Base-by-base conservation (phyloP, 2,888 invertebrate species). In the Zygaena filipendulae region DNA sequence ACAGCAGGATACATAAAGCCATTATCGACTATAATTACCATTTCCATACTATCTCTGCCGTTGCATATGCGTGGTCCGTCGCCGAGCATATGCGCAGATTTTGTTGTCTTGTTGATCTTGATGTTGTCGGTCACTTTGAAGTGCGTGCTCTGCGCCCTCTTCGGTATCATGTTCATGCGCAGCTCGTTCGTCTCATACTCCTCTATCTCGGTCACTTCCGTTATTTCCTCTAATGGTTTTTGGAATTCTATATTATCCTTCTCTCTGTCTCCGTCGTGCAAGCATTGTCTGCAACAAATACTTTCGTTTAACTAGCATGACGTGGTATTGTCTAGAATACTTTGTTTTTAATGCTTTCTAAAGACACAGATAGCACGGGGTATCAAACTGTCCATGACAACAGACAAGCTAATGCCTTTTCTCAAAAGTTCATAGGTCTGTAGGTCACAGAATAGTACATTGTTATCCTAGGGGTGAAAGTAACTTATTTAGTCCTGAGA, bases 61-160 rank as follows among this genome's bases (percentile, higher is more conserved):
- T 49, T 40, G 36, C 55, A 58, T 11, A 37, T 37, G 7, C 7
- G 16, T 16, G 4, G 16, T 16, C 5, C 16, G 21, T 63, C 56
- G 6, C 71, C 61, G 8, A 75, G 44, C 38, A 74, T 31, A 39
- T 77, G 77, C 3, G 75, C 75, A 1, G 75, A 77, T 34, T 72
- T 67, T 1, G 77, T 77, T 3, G 38, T 58, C 48, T 77, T 75
- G 28, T 63, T 66, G 30, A 49, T 44, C 25, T 54, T 60, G 13
- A 42, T 41, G 26, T 41, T 52, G 2, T 63, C 59, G 0, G 31
- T 22, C 9, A 68, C 27, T 34, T 63, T 61, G 9, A 49, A 28
- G 41, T 74, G 74, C 3, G 72, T 44, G 45, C 77, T 77, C 33
- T 67, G 68, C 4, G 72, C 68, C 33, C 59, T 66, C 55, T 74